These are phyloP conservation scores for Polia nebulosa DNA, from an alignment of 2,888 invertebrate genomes.

Conservation along the genomic window DNA sequence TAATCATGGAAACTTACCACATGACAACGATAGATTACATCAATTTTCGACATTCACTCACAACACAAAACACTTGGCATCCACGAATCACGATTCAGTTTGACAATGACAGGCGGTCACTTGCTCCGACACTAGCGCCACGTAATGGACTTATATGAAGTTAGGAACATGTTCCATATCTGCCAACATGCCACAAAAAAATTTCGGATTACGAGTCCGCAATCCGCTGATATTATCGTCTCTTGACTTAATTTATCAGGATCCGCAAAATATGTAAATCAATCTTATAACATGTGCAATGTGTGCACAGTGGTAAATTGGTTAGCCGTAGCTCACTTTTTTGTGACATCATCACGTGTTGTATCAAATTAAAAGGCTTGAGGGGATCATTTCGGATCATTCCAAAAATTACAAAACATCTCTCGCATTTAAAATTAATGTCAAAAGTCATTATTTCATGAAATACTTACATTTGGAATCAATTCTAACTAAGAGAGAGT, in stretches of 20 bases:
- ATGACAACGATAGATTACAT: slow-evolving; percentile 83
- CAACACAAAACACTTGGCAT: slow-evolving; percentile 87
- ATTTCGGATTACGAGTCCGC: slow-evolving; percentile 4
- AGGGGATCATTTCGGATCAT: too few species aligned
- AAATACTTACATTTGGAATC: too few species aligned
- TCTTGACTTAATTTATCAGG: background rate
- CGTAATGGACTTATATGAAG: slow-evolving; percentile 69
- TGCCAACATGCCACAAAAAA: slow-evolving; percentile 31
- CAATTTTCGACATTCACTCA: slow-evolving; percentile 85
- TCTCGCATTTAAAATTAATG: too few species aligned
- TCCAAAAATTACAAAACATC: too few species aligned
- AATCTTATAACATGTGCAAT: too few species aligned
- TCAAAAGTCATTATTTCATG: too few species aligned
- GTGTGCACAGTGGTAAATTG: too few species aligned
- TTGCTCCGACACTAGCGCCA: slow-evolving; percentile 81
- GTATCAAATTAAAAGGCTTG: too few species aligned
- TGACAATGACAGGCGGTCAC: slow-evolving; percentile 67
- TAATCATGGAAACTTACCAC: slow-evolving; percentile 83
- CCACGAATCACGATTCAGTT: slow-evolving; percentile 76
- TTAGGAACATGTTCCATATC: slow-evolving; percentile 14
- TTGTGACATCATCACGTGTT: too few species aligned
- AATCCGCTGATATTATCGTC: slow-evolving; percentile 10
- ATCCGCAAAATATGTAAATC: too few species aligned
- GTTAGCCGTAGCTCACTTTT: too few species aligned
- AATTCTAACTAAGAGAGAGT: too few species aligned